A percentile compares a stretch with the other conserved stretches of the same genome.
Evolutionary conservation across 2,888 invertebrate species (phyloP).

Genomic region (Pollenia amentaria): DNA sequence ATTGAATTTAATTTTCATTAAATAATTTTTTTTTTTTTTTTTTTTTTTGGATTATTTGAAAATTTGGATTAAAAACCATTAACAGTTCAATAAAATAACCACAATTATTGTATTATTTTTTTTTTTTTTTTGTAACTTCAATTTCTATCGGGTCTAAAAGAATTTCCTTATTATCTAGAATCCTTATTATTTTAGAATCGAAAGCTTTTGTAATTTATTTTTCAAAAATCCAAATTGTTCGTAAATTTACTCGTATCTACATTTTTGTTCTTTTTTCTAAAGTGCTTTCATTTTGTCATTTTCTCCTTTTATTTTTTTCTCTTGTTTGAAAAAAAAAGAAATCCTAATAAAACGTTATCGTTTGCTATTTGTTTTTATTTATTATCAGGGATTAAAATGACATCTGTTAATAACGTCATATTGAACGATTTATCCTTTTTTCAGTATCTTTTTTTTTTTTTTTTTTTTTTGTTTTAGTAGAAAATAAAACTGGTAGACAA

Average conservation of each 20-base stretch:
- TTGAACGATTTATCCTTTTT: conserved; percentile 38
- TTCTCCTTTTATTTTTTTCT: neutral
- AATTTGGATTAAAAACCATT: too few relatives aligned
- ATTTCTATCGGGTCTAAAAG: too few relatives aligned
- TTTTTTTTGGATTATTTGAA: too few relatives aligned
- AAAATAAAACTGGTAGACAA: neutral
- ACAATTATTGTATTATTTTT: too few relatives aligned
- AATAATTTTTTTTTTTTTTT: too few relatives aligned
- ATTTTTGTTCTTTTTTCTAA: neutral
- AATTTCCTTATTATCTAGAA: too few relatives aligned
- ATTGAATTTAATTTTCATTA: too few relatives aligned
- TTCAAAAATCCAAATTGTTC: neutral
- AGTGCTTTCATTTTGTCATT: neutral
- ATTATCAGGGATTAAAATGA: conserved; percentile 56
- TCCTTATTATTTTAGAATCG: too few relatives aligned
- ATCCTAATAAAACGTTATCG: conserved; percentile 23
- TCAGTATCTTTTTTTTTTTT: neutral
- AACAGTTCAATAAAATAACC: too few relatives aligned
- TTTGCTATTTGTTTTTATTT: conserved; percentile 34
- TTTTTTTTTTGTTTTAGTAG: neutral
- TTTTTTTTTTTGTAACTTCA: too few relatives aligned
- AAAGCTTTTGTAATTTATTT: too few relatives aligned
- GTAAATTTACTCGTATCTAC: too few relatives aligned
- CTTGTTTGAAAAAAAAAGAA: neutral
- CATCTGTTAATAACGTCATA: conserved; percentile 59